These are phyloP conservation scores for Ichneumoninae sp. DNA, from an alignment of 2,888 invertebrate species.

Conservation along the genomic window DNA sequence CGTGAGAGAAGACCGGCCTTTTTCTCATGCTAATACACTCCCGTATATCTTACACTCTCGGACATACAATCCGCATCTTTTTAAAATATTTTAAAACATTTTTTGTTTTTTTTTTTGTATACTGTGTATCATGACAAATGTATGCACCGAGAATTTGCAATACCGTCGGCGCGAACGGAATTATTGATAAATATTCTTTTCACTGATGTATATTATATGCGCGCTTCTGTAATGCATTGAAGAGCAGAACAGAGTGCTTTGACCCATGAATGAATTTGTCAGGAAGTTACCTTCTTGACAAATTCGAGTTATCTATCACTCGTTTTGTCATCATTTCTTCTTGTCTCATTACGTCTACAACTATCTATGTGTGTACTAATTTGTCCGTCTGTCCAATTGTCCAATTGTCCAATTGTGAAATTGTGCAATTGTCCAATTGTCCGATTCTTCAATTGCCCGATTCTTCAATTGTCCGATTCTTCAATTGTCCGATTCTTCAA, in stretches of 20 bases:
- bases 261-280: constrained; percentile 28
- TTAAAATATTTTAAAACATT: background rate
- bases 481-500: too few relatives aligned
- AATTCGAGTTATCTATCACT: constrained; percentile 42
- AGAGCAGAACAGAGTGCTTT: constrained; percentile 2
- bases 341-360: background rate
- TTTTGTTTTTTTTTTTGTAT: background rate
- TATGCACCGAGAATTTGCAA: background rate
- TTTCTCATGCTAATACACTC: constrained; percentile 62
- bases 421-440: too few relatives aligned
- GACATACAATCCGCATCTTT: constrained; percentile 27
- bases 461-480: too few relatives aligned
- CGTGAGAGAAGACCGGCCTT: constrained; percentile 46
- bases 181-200: constrained; percentile 25
- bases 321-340: constrained; percentile 19
- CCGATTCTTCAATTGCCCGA: too few relatives aligned
- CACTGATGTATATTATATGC: background rate
- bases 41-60: constrained; percentile 22
- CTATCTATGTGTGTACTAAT: background rate
- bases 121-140: constrained; percentile 9
- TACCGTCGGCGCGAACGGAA: background rate
- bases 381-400: too few relatives aligned
- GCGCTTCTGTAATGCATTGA: background rate
- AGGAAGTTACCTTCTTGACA: background rate
- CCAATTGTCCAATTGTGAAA: too few relatives aligned